Percentiles rank a stretch among this genome's conserved stretches.
Conservation (phyloP, 2,113 vertebrate genomes). For the Toxotes jaculatrix region DNA sequence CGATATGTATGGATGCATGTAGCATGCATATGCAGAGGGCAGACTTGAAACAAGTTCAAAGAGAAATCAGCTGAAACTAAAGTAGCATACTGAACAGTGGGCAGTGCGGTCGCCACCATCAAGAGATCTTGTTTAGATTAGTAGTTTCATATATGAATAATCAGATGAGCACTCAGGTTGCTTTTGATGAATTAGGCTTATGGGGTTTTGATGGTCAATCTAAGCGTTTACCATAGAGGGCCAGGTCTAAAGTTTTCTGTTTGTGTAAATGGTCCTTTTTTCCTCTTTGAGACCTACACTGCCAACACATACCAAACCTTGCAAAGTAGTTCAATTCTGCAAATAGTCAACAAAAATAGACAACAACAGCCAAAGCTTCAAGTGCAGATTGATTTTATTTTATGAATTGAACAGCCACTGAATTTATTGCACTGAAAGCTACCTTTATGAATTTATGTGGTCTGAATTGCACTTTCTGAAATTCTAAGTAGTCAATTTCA, state of each 20-base stretch:
- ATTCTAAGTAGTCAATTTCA: too few species aligned
- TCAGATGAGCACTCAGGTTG: constrained; percentile 16
- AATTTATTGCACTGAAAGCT: too few species aligned
- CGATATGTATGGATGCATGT: constrained; percentile 42
- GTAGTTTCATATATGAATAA: constrained; percentile 41
- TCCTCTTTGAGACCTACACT: not conserved
- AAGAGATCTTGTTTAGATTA: constrained; percentile 44
- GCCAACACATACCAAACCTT: not conserved
- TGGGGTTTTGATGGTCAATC: not conserved
- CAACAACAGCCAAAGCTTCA: too few species aligned
- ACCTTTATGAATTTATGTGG: too few species aligned
- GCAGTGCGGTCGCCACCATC: constrained; percentile 12
- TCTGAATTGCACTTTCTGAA: too few species aligned
- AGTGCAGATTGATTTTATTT: too few species aligned
- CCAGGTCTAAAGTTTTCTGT: not conserved
- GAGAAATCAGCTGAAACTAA: constrained; percentile 38
- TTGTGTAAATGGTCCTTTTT: not conserved
- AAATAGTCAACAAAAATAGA: not conserved
- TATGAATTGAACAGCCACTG: too few species aligned
- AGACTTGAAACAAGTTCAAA: constrained; percentile 75
- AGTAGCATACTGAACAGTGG: constrained; percentile 22
- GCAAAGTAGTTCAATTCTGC: not conserved
- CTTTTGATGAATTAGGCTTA: constrained; percentile 14
- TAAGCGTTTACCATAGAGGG: not conserved
- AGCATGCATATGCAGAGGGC: constrained; percentile 69